phyloP scores from a whole-genome alignment of 2,113 vertebrate genomes.

The Xyliphius kryptos region DNA sequence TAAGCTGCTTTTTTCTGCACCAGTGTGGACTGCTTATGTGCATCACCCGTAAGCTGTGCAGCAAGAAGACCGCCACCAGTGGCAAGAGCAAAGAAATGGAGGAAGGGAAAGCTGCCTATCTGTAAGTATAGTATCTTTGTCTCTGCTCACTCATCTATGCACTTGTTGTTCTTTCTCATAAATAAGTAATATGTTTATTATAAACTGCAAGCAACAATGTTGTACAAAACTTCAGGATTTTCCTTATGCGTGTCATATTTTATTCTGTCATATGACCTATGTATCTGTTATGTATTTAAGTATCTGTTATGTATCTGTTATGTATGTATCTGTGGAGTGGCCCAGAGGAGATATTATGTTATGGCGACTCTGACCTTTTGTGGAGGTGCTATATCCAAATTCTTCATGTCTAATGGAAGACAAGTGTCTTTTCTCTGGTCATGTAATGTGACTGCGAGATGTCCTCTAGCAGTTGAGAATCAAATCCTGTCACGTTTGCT shows the following conservation, averaged over 20 bases:
- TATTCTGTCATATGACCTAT: neutral
- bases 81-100: constrained; percentile 94
- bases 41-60: constrained; percentile 88
- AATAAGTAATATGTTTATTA: constrained; percentile 17
- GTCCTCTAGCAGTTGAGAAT: constrained; percentile 16
- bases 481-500: constrained; percentile 34
- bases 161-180: constrained; percentile 19
- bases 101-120: constrained; percentile 95
- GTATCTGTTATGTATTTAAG: no score
- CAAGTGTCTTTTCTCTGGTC: constrained; percentile 15
- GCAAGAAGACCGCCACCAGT: constrained; percentile 89
- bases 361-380: constrained; percentile 25
- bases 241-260: constrained; percentile 1
- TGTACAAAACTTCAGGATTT: neutral
- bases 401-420: constrained; percentile 15
- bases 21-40: constrained; percentile 95
- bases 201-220: neutral
- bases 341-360: constrained; percentile 8
- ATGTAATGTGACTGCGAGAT: constrained; percentile 12
- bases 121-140: no score
- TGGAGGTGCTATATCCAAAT: constrained; percentile 26
- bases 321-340: constrained; percentile 8
- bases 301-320: no score
- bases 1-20: constrained; percentile 95
- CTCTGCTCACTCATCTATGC: no score